phyloP scores from a whole-genome alignment of 2,888 invertebrate species.

The Drosophila stalkeri region DNA sequence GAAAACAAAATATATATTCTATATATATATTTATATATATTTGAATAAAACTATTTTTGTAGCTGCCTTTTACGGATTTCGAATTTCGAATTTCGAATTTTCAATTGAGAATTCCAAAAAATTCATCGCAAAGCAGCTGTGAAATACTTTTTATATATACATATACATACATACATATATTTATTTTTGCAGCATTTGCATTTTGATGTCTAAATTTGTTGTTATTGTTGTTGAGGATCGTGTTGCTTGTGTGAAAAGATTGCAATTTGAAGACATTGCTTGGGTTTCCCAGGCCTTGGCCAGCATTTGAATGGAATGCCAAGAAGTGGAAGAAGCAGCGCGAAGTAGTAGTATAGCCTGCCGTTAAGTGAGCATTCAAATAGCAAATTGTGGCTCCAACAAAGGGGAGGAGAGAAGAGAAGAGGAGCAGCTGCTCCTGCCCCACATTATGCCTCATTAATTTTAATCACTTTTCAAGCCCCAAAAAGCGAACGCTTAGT shows the following conservation, averaged over 20 bases:
- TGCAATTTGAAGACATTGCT: conserved; percentile 21
- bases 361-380: conserved; percentile 1
- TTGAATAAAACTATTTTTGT: conserved; percentile 39
- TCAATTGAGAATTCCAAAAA: conserved; percentile 18
- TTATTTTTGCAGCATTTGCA: conserved; percentile 46
- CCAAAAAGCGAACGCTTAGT: conserved; percentile 42
- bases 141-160: neutral
- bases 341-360: neutral
- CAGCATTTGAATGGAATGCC: conserved; percentile 35
- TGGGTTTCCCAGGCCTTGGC: conserved; percentile 37
- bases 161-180: neutral
- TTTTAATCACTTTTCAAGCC: conserved; percentile 70
- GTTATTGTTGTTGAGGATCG: conserved; percentile 31
- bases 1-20: conserved; percentile 3
- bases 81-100: conserved; percentile 4
- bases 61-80: conserved; percentile 5
- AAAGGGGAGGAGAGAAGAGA: neutral
- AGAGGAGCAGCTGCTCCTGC: neutral
- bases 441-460: conserved; percentile 68
- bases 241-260: conserved; percentile 46
- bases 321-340: neutral
- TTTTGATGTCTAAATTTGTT: conserved; percentile 19
- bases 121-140: conserved; percentile 29
- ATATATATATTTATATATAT: conserved; percentile 1
- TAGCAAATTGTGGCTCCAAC: neutral